These are phyloP conservation scores for Dicaeum eximium DNA, from an alignment of 2,113 vertebrate species.

Conservation along the genomic window DNA sequence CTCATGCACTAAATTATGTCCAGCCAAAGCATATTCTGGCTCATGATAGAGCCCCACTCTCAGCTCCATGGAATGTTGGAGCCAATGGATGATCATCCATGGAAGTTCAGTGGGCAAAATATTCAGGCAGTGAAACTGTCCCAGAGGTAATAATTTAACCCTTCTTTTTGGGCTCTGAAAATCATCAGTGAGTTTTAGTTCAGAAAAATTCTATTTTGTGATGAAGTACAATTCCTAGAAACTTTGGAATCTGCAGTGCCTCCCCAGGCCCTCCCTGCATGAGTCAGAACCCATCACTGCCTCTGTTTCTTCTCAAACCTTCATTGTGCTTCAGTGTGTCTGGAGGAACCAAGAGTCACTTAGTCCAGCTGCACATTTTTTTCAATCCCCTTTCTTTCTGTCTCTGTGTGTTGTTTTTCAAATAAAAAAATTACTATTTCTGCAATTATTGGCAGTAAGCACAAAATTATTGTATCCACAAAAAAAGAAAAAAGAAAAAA, in stretches of 20 bases:
- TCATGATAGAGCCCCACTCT: background rate
- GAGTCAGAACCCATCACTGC: background rate
- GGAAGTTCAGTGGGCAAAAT: background rate
- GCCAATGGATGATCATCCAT: accelerated
- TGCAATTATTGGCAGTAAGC: background rate
- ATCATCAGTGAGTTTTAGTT: background rate
- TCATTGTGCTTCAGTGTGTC: background rate
- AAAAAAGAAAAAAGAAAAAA: background rate
- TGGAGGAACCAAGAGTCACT: background rate
- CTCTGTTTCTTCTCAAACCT: background rate
- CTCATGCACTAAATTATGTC: background rate
- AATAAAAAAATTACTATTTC: background rate
- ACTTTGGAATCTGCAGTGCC: background rate
- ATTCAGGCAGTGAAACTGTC: background rate
- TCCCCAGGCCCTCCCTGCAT: background rate
- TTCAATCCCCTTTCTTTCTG: background rate
- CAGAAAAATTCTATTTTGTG: background rate
- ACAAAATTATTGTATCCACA: background rate
- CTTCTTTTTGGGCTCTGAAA: background rate
- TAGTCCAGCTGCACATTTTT: background rate
- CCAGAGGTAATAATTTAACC: background rate
- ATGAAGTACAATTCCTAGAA: background rate
- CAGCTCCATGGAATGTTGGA: background rate
- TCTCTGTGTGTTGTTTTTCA: background rate
- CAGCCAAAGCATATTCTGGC: background rate